Percentiles rank a stretch among this genome's conserved stretches.
Conservation (phyloP, 2,888 invertebrate genomes). For the Pyrrhia umbra region DNA sequence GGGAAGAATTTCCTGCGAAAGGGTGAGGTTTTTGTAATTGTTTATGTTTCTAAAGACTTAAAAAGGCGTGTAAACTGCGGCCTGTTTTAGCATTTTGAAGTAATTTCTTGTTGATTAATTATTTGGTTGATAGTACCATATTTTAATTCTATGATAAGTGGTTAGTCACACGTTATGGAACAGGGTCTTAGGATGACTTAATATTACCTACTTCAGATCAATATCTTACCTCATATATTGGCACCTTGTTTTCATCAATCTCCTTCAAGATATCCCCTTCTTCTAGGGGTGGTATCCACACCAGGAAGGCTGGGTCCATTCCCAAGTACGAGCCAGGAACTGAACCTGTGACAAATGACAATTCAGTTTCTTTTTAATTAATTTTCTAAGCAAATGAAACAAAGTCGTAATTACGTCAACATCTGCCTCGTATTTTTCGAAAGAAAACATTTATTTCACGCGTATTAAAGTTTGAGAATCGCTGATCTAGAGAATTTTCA, state of each 20-base stretch:
- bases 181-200: too few relatives aligned
- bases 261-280: constrained; percentile 92
- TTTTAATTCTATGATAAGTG: too few relatives aligned
- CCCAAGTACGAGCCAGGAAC: constrained; percentile 96
- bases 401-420: background rate
- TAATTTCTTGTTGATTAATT: background rate
- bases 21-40: background rate
- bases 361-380: constrained; percentile 51
- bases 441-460: too few relatives aligned
- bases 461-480: too few relatives aligned
- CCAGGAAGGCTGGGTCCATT: constrained; percentile 96
- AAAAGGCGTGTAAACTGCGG: too few relatives aligned
- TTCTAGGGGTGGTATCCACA: constrained; percentile 96
- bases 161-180: too few relatives aligned
- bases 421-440: too few relatives aligned
- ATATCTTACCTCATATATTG: constrained; percentile 81
- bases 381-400: constrained; percentile 16
- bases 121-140: too few relatives aligned
- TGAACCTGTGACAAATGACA: constrained; percentile 88
- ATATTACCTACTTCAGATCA: background rate
- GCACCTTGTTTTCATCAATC: constrained; percentile 86
- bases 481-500: too few relatives aligned
- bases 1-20: constrained; percentile 88
- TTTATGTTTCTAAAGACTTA: too few relatives aligned
- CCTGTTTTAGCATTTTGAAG: too few relatives aligned